Base-by-base conservation (phyloP, 2,113 vertebrate genomes). In the Climacteris rufus region DNA sequence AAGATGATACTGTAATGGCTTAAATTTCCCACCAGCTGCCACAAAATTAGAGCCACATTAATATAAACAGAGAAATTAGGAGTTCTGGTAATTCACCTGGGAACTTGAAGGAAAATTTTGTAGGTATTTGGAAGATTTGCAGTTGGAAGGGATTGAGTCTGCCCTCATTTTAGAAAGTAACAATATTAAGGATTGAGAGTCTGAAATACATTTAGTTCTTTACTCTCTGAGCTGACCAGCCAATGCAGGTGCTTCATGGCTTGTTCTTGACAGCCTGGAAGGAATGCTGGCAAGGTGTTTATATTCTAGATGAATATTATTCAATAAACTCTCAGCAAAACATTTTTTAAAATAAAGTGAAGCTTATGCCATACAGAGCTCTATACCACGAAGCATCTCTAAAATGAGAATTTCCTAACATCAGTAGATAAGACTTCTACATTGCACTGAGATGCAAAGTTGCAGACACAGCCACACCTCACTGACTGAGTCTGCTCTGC, bases 21-120 rank as follows among this genome's bases (percentile, higher is more conserved):
- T 90, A 92, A 92, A 94, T 90, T 56, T 96, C 61, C 44, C 72
- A 93, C 86, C 92, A 95, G 90, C 89, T 94, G 90, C 93, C 83
- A 94, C 44, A 83, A 81, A 93, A 89, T 90, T 79, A 93, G 66
- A 90, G 19, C 20, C 56, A 78, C 45, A 78, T 94, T 95, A 96
- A 93, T 89, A 93, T 82, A 44, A 93, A 75, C n/a, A 84, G 61
- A 89, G 25, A 83, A 83, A 92, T 72, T 74, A 65, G 20, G 14
- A 54, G 45, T 87, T 84, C 53, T 61, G 60, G 49, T 68, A 74
- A 77, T 63, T 80, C 70, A 77, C 7, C 39, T 91, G 42, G 35
- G 47, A 91, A 83, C 35, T 31, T 50, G 63, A 76, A 24, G 39
- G 42, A 79, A 94, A 89, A 77, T 52, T 89, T 81, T 91, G 35